Evolutionary conservation across 1,140 invertebrate species (phyloP).

Genomic region (Drosophila fuyamai): DNA sequence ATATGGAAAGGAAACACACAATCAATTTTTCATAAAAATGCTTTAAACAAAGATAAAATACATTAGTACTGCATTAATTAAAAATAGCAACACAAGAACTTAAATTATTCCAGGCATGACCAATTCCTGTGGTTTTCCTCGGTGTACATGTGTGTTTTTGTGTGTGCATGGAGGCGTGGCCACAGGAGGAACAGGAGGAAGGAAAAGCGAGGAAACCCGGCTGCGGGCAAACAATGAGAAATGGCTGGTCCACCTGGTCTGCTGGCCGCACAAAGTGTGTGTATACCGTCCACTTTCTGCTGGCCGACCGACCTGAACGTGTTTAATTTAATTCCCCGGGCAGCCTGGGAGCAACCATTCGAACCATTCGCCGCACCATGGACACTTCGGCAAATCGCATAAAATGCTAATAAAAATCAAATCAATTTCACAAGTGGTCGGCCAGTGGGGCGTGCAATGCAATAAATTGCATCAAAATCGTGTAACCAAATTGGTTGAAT

Average conservation of each 20-base stretch:
- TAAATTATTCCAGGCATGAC: too few species aligned
- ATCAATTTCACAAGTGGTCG: constrained; percentile 65
- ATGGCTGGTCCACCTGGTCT: constrained; percentile 32
- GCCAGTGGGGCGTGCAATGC: constrained; percentile 53
- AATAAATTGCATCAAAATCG: constrained; percentile 73
- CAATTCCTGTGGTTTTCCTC: too few species aligned
- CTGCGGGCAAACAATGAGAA: constrained; percentile 45
- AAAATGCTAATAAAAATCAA: constrained; percentile 79
- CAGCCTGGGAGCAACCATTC: not conserved
- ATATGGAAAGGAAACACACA: not conserved
- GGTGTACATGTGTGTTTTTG: not conserved
- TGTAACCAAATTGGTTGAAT: constrained; percentile 80
- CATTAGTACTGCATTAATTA: too few species aligned
- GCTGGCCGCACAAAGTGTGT: constrained; percentile 30
- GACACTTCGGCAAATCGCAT: constrained; percentile 50
- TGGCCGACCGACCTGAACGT: constrained; percentile 28
- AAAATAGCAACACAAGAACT: too few species aligned
- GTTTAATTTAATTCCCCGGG: constrained; percentile 51
- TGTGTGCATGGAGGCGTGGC: constrained; percentile 16
- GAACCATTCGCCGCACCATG: not conserved
- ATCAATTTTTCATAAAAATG: too few species aligned
- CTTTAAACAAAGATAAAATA: too few species aligned
- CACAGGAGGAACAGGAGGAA: constrained; percentile 3
- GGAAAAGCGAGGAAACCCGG: constrained; percentile 10
- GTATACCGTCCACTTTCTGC: constrained; percentile 1